phyloP scores from a whole-genome alignment of 2,797 vertebrate species.

The Nasua narica region DNA sequence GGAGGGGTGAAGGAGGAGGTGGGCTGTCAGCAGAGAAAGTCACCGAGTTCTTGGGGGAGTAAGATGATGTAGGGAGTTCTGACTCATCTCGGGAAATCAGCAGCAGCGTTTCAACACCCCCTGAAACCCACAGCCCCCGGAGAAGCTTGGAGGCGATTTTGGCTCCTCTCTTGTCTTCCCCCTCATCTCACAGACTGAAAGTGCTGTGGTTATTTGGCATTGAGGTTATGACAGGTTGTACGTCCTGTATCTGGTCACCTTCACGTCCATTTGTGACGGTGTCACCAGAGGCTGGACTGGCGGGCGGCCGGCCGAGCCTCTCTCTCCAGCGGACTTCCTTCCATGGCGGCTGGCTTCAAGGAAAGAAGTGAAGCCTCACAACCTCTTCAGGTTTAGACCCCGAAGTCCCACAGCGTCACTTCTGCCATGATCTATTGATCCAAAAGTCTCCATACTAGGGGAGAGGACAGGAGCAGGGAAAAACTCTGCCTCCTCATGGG shows the following conservation, averaged over 20 bases:
- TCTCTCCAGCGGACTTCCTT: neutral
- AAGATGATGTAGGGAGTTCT: constrained; percentile 7
- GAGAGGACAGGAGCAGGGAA: neutral
- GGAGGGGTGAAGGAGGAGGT: neutral
- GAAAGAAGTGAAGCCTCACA: neutral
- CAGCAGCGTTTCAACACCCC: constrained; percentile 11
- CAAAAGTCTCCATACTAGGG: neutral
- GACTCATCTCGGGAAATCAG: constrained; percentile 54
- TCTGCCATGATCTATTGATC: neutral
- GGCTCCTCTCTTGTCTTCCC: constrained; percentile 5
- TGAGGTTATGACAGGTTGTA: neutral
- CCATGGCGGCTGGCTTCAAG: neutral
- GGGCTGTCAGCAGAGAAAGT: neutral
- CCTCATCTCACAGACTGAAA: neutral
- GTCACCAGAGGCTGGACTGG: neutral
- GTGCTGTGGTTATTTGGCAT: neutral
- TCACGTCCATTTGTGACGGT: no score
- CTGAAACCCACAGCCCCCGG: neutral
- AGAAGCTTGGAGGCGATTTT: neutral
- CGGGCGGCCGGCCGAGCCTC: neutral
- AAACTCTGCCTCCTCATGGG: neutral
- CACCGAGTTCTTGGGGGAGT: neutral
- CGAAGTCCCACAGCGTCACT: neutral
- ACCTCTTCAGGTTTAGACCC: neutral
- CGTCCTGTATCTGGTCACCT: neutral